These are phyloP conservation scores for Dipus sagitta DNA, from an alignment of 2,797 vertebrate species.

Conservation along the genomic window DNA sequence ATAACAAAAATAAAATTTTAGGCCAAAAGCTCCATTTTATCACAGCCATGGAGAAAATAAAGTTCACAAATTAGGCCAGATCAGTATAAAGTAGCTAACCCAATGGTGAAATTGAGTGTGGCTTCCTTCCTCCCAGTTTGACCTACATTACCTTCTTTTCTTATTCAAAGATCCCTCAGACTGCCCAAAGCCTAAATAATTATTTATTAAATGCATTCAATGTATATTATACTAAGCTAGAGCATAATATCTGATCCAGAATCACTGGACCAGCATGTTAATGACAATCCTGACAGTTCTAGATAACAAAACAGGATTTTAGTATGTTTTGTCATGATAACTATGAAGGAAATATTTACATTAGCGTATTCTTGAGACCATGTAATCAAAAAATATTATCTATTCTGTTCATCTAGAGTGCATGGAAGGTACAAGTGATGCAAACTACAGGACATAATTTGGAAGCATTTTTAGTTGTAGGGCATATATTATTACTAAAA, in stretches of 20 bases:
- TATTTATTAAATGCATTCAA: slow-evolving; percentile 59
- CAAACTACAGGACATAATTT: slow-evolving; percentile 52
- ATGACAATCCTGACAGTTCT: slow-evolving; percentile 57
- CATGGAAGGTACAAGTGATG: slow-evolving; percentile 53
- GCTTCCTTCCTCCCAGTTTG: slow-evolving; percentile 43
- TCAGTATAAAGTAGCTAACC: slow-evolving; percentile 24
- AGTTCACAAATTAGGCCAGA: slow-evolving; percentile 62
- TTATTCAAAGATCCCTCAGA: slow-evolving; percentile 18
- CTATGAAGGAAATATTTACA: slow-evolving; percentile 3
- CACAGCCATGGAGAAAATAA: slow-evolving; percentile 57
- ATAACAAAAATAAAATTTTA: slow-evolving; percentile 60
- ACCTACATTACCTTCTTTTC: slow-evolving; percentile 58
- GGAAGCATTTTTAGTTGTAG: slow-evolving; percentile 60
- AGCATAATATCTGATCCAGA: slow-evolving; percentile 31
- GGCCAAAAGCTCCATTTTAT: slow-evolving; percentile 36
- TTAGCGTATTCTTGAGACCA: background rate
- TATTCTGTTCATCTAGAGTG: slow-evolving; percentile 44
- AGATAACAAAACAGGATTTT: slow-evolving; percentile 45
- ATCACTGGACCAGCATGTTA: slow-evolving; percentile 12
- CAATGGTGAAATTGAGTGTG: slow-evolving; percentile 46
- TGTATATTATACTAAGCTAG: slow-evolving; percentile 38
- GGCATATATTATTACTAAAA: slow-evolving; percentile 64
- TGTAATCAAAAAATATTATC: slow-evolving; percentile 68
- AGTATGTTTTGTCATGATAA: slow-evolving; percentile 42
- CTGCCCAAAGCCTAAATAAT: background rate